phyloP scores from a whole-genome alignment of 2,113 vertebrate genomes.

The Sphyrna mokarran region DNA sequence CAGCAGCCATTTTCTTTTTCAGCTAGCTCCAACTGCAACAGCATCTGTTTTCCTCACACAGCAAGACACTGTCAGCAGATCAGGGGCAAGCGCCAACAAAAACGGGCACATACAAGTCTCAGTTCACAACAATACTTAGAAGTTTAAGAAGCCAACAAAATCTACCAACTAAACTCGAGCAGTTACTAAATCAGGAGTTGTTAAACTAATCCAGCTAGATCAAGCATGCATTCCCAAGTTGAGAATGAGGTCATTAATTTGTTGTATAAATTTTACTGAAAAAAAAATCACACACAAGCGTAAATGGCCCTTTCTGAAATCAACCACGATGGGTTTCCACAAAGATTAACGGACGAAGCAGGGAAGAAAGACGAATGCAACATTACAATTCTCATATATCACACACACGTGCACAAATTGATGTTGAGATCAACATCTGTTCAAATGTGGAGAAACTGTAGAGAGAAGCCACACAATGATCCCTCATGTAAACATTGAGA shows the following conservation, averaged over 20 bases:
- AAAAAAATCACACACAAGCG: not conserved
- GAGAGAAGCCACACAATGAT: not conserved
- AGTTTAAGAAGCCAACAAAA: not conserved
- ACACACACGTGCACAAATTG: too few species aligned
- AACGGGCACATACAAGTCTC: not conserved
- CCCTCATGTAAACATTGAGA: not conserved
- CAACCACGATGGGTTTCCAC: not conserved
- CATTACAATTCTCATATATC: not conserved
- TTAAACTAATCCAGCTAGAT: not conserved
- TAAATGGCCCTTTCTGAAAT: not conserved
- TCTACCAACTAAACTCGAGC: not conserved
- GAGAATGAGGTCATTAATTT: not conserved
- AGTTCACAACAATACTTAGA: not conserved
- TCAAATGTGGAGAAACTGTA: not conserved
- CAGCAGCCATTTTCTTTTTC: not conserved
- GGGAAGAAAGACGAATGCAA: not conserved
- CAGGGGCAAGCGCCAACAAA: not conserved
- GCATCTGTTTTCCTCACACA: not conserved
- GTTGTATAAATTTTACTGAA: not conserved
- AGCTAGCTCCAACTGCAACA: not conserved
- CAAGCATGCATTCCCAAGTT: not conserved
- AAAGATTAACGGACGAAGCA: not conserved
- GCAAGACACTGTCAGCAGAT: not conserved
- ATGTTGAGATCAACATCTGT: not conserved
- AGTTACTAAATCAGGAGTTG: not conserved